These are phyloP conservation scores for Myrmophylax atrothorax DNA, from an alignment of 2,113 vertebrate species.

Conservation along the genomic window DNA sequence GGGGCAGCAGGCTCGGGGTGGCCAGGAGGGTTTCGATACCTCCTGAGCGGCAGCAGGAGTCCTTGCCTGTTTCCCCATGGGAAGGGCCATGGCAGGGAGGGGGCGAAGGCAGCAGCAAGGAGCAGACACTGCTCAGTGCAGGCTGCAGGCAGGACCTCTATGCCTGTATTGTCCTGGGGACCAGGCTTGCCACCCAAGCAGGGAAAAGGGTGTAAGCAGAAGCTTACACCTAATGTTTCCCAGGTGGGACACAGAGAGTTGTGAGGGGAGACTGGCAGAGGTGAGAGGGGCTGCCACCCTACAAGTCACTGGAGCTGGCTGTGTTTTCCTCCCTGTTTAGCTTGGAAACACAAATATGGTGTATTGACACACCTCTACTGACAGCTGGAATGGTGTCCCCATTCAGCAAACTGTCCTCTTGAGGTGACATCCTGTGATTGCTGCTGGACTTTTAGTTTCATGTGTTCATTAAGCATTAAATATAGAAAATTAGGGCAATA, in stretches of 20 bases:
- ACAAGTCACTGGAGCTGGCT: neutral
- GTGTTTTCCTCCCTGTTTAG: neutral
- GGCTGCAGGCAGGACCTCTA: neutral
- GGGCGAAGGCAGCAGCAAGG: neutral
- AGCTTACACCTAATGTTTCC: neutral
- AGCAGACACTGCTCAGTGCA: accelerated
- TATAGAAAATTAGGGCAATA: neutral
- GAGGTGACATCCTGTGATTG: accelerated
- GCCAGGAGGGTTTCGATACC: neutral
- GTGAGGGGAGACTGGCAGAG: neutral
- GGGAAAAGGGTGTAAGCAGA: neutral
- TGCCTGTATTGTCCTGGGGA: neutral
- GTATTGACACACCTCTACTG: neutral
- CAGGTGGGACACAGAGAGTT: neutral
- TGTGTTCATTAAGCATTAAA: neutral
- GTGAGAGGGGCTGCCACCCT: neutral
- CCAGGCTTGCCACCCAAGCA: neutral
- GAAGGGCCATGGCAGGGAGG: accelerated
- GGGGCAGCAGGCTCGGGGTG: accelerated
- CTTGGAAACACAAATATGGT: neutral
- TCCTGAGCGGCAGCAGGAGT: accelerated
- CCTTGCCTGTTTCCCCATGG: accelerated
- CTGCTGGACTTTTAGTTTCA: neutral
- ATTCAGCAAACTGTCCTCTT: neutral
- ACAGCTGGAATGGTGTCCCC: accelerated